Percentiles rank a stretch among this genome's conserved stretches.
Evolutionary conservation across 2,888 invertebrate species (phyloP).

Genomic region (Dioctria rufipes): DNA sequence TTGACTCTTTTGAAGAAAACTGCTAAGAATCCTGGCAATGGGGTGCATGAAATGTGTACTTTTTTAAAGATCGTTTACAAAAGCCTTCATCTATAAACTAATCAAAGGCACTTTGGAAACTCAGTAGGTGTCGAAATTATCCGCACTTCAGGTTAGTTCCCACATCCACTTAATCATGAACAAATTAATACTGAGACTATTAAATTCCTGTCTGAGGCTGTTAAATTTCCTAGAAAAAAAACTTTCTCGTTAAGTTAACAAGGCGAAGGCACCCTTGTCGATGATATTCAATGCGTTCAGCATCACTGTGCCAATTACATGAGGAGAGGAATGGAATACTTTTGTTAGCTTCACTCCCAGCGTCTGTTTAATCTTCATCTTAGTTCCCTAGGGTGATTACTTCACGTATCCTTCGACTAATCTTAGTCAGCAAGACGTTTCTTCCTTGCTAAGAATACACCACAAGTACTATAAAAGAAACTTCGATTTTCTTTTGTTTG

Average conservation of each 20-base stretch:
- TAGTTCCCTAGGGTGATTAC: conserved; percentile 37
- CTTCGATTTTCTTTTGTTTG: conserved; percentile 14
- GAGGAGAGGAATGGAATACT: neutral
- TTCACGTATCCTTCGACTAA: conserved; percentile 45
- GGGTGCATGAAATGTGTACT: neutral
- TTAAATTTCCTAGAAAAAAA: conserved; percentile 27
- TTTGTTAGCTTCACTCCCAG: neutral
- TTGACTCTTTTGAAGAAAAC: neutral
- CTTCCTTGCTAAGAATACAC: conserved; percentile 15
- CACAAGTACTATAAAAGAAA: conserved; percentile 24
- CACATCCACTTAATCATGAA: conserved; percentile 22
- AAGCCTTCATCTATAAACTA: neutral
- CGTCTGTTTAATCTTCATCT: conserved; percentile 43
- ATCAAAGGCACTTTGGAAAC: neutral
- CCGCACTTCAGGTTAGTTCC: conserved; percentile 6
- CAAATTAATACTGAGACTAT: conserved; percentile 16
- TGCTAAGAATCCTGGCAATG: neutral
- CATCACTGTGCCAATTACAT: neutral
- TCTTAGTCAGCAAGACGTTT: conserved; percentile 39
- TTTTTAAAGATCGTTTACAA: conserved; percentile 5
- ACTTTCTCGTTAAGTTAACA: conserved; percentile 16
- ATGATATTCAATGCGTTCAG: conserved; percentile 4
- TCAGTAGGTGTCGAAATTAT: conserved; percentile 28
- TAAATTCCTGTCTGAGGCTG: neutral
- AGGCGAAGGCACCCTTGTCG: neutral